A percentile compares a stretch with the other conserved stretches of the same genome.
Evolutionary conservation across 2,113 vertebrate species (phyloP).

Genomic region (Percina caprodes): DNA sequence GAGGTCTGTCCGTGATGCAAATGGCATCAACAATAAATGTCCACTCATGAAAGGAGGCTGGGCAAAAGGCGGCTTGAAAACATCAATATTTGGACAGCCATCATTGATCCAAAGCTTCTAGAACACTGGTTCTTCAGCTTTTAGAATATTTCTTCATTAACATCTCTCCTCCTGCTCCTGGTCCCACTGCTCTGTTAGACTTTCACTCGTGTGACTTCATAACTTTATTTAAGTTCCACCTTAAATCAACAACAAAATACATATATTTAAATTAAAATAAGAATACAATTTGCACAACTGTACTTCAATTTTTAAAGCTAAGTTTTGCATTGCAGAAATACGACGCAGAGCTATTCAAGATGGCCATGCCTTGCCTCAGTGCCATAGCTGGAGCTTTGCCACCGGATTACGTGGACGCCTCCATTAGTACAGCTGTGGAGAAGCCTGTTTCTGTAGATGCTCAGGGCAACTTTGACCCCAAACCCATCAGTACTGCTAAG

Average conservation of each 20-base stretch:
- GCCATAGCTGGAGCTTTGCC: slow-evolving; percentile 96
- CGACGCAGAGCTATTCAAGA: slow-evolving; percentile 95
- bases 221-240: slow-evolving; percentile 42
- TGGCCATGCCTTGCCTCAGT: slow-evolving; percentile 98
- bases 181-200: slow-evolving; percentile 65
- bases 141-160: slow-evolving; percentile 62
- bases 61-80: slow-evolving; percentile 54
- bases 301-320: not conserved
- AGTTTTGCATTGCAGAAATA: slow-evolving; percentile 88
- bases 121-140: slow-evolving; percentile 38
- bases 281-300: not conserved
- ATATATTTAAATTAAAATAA: slow-evolving; percentile 16
- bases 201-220: slow-evolving; percentile 70
- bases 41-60: slow-evolving; percentile 49
- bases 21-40: slow-evolving; percentile 51
- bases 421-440: slow-evolving; percentile 89
- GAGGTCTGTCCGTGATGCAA: slow-evolving; percentile 39
- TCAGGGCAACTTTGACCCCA: slow-evolving; percentile 98
- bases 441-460: slow-evolving; percentile 92
- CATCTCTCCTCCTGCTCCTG: slow-evolving; percentile 45
- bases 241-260: slow-evolving; percentile 21
- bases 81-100: slow-evolving; percentile 67
- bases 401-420: slow-evolving; percentile 94
- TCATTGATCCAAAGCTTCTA: slow-evolving; percentile 65
- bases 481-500: slow-evolving; percentile 88